Base-by-base conservation (phyloP, 2,888 invertebrate species). In the Brassicogethes aeneus region DNA sequence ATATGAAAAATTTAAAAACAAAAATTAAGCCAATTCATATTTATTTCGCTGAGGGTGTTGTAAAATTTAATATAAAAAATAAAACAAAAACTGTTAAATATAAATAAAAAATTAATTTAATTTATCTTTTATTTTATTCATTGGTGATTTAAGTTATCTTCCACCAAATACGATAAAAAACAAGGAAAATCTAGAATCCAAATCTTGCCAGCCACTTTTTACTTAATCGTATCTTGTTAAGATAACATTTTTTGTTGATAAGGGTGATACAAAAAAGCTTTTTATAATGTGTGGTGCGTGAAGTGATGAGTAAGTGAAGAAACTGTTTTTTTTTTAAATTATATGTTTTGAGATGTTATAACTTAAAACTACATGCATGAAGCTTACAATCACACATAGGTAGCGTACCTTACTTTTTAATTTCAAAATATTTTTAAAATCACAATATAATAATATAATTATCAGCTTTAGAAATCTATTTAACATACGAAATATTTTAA, bases 301-400 rank as follows among this genome's bases (percentile, higher is more conserved):
- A 55, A 44, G 53, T 52, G 47, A 55, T 56, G 56, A 56, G 48
- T 47, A 43, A 42, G 56, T 54, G 52, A 55, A 48, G 45, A 50
- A 53, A 43, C 44, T 40, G 43, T 43, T 35, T 39, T n/a, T n/a
- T n/a, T n/a, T 42, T 7, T 23, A 51, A 54, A 52, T 48, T 39
- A 51, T 51, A 54, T 51, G 51, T 51, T 43, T 54, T 54, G 51
- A 55, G 23, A 23, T 23, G 23, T 23, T 7, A 23, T 7, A 23
- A 7, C 5, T 23, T 10, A 23, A n/a, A n/a, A 57, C 40, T 13
- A 33, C 63, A 62, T 63, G 62, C 62, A 58, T 56, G 58, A 59
- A 58, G 58, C 61, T 51, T 47, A 54, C 52, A 54, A 44, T 47
- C 48, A 52, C 50, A 57, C 57, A 57, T 50, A 43, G 50, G 49